phyloP scores from a whole-genome alignment of 2,888 invertebrate genomes.

The Schizotus pectinicornis region DNA sequence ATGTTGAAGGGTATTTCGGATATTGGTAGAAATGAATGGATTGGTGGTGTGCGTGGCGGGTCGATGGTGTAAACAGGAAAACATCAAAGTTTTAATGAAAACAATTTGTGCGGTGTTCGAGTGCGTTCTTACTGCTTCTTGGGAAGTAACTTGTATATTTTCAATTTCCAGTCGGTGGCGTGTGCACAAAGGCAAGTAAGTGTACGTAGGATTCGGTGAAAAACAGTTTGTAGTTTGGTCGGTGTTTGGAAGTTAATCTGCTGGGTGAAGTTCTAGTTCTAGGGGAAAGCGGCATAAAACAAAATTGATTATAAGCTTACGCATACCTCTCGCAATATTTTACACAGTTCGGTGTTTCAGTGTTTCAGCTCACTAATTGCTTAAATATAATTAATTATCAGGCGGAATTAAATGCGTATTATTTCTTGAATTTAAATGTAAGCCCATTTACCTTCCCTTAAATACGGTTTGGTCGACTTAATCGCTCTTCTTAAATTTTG shows the following conservation, averaged over 20 bases:
- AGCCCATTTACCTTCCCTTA: constrained; percentile 21
- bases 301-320: constrained; percentile 36
- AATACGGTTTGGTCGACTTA: constrained; percentile 19
- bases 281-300: constrained; percentile 26
- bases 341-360: constrained; percentile 31
- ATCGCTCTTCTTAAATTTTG: constrained; percentile 29
- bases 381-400: constrained; percentile 40
- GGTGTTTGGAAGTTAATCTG: constrained; percentile 19
- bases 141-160: neutral
- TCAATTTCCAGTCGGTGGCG: constrained; percentile 1
- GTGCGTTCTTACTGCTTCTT: too few relatives aligned
- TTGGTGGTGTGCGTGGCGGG: neutral
- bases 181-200: neutral
- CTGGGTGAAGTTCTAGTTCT: constrained; percentile 5
- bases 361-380: constrained; percentile 35
- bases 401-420: constrained; percentile 28
- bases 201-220: constrained; percentile 1
- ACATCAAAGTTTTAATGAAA: neutral
- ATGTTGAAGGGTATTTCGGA: neutral
- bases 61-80: neutral
- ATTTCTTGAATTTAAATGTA: constrained; percentile 29
- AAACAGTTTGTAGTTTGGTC: constrained; percentile 15
- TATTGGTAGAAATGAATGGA: neutral
- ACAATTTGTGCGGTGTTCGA: too few relatives aligned
- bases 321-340: constrained; percentile 35